Evolutionary conservation across 2,113 vertebrate genomes (phyloP), one percentile per base, ranked within the genome.

Genomic region (Neolamprologus hecqui): DNA sequence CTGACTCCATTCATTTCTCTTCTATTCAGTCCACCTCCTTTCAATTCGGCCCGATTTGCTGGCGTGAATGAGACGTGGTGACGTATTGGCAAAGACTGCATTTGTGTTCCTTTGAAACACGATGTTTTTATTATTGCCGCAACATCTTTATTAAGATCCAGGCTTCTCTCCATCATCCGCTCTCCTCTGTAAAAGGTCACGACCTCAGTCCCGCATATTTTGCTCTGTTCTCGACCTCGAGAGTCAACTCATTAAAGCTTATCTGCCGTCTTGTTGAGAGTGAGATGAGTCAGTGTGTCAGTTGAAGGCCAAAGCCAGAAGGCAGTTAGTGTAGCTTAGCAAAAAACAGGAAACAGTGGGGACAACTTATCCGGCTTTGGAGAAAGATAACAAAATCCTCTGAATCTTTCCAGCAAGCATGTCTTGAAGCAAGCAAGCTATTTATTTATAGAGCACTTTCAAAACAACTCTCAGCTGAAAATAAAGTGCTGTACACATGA

Each of bases 1-100:
- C 33, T 5, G 1, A 79, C 79, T 83, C 84, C 14, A 51, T 83
- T 87, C 83, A 83, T 40, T 57, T n/a, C 79, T 6, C 12, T 54
- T 23, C 87, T 33, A 65, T 90, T 92, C 88, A 86, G 65, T 51
- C 73, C 68, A 12, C 2, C 58, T 87, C 79, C 75, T 23, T 85
- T 84, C 63, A 31, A 3, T 35, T 57, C 87, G 6, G 63, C 7
- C 87, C 7, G 42, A 79, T 87, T 87, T 9, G 21, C 83, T 88
- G 83, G 80, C 80, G 7, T 81, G 85, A 73, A 89, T 37, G 65
- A 55, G 7, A 23, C 63, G 8, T 45, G 13, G n/a, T 42, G 81
- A 28, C 9, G 15, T 28, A 3, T 6, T 53, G 80, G 26, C 63
- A 80, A n/a, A 85, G 86, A 33, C 82, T 82, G 17, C 84, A 79